phyloP scores from a whole-genome alignment of 2,888 invertebrate species.

The Ditylenchus weischeri region DNA sequence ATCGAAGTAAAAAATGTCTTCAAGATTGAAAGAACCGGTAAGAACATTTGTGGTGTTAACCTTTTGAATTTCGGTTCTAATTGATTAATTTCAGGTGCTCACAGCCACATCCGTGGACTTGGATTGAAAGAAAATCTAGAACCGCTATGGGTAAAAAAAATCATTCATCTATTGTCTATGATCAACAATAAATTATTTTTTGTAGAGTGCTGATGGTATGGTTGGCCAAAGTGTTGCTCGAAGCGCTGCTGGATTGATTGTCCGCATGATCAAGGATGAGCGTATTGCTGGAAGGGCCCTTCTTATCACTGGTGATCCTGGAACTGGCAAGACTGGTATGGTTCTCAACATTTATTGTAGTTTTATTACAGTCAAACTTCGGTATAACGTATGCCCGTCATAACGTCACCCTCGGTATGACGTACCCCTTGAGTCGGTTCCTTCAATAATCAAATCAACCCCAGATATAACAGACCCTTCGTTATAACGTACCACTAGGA shows the following conservation, averaged over 20 bases:
- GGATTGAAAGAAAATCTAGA: constrained; percentile 82
- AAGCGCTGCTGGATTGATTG: constrained; percentile 86
- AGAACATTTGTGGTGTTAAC: constrained; percentile 71
- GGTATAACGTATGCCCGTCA: too few relatives aligned
- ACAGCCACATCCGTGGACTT: constrained; percentile 83
- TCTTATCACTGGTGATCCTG: constrained; percentile 90
- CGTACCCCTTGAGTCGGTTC: too few relatives aligned
- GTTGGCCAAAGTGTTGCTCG: constrained; percentile 73
- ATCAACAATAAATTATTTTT: constrained; percentile 64
- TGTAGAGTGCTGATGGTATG: constrained; percentile 49
- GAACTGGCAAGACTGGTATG: constrained; percentile 88
- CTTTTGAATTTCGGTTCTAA: neutral
- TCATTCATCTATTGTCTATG: too few relatives aligned
- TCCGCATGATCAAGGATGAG: constrained; percentile 97
- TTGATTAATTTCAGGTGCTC: neutral
- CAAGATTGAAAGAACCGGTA: constrained; percentile 65
- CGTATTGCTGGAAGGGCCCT: constrained; percentile 94
- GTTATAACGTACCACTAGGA: too few relatives aligned
- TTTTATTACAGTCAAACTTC: too few relatives aligned
- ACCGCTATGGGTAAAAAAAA: constrained; percentile 66
- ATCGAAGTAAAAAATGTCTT: constrained; percentile 36
- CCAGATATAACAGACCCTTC: too few relatives aligned
- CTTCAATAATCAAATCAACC: too few relatives aligned
- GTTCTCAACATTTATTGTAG: too few relatives aligned
- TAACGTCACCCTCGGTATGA: too few relatives aligned